Evolutionary conservation across 2,888 invertebrate genomes (phyloP), one percentile per base, ranked within the genome.

Genomic region (Zaprionus obscuricornis): DNA sequence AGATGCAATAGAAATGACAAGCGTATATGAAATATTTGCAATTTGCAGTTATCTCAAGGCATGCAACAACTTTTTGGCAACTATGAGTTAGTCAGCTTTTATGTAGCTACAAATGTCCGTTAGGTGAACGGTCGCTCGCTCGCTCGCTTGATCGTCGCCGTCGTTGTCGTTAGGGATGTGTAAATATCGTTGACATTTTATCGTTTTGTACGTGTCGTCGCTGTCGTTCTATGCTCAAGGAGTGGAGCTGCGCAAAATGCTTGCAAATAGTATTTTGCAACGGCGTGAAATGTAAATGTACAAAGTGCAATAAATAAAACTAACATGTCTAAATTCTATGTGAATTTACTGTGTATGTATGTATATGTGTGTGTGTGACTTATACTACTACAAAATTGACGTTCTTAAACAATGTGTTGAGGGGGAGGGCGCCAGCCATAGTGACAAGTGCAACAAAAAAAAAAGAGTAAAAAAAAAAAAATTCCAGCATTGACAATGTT

Each of bases 401-500:
- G n/a, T n/a, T n/a, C n/a, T n/a, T n/a, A n/a, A n/a, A n/a, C n/a
- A n/a, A n/a, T n/a, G n/a, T n/a, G n/a, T n/a, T n/a, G n/a, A n/a
- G 26, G 33, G 45, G 45, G 10, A 18, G 45, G 40, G 55, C 46
- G 62, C 34, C 42, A 47, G 24, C 31, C 33, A 29, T 1, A 24
- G 37, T 39, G 42, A 60, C 62, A 72, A 72, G 62, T 66, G 52
- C 60, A 64, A 65, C 11, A 52, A 24, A 37, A 29, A 29, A 52
- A 39, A 6, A 24, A 5, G 14, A 22, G 7, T 13, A 22, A 40
- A 14, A 29, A 13, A 18, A 16, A 18, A 52, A 34, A 42, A 42
- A 71, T 73, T 74, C 74, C 74, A 71, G 46, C 33, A 65, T 59
- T 72, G 65, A 68, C 74, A 69, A 56, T 69, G 74, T 71, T 71